These are phyloP conservation scores for Dexiosoma caninum DNA, from an alignment of 2,888 invertebrate genomes.

Conservation along the genomic window DNA sequence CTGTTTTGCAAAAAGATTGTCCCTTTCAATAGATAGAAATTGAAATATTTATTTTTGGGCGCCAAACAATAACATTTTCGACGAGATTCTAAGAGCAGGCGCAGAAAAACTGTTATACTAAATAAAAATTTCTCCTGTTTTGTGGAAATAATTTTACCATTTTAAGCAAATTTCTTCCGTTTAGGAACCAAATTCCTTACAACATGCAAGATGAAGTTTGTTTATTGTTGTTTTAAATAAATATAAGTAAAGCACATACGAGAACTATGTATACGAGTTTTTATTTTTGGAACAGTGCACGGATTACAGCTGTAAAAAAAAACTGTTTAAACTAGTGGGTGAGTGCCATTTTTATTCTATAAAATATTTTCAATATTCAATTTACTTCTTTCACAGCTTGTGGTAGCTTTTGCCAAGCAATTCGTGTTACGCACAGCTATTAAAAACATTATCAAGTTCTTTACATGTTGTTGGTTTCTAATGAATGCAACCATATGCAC, in stretches of 20 bases:
- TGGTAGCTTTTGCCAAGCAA: background rate
- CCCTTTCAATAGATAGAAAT: background rate
- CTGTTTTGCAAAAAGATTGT: background rate
- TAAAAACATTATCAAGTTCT: background rate
- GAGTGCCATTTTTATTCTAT: background rate
- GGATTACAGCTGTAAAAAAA: too few relatives aligned
- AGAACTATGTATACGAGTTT: background rate
- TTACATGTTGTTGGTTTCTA: background rate
- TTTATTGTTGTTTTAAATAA: too few relatives aligned
- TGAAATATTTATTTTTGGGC: slow-evolving; percentile 32
- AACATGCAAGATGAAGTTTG: background rate
- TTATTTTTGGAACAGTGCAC: background rate
- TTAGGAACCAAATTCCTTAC: background rate
- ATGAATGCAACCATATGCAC: background rate
- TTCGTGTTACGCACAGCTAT: background rate
- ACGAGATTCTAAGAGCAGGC: slow-evolving; percentile 32
- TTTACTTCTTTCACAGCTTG: background rate
- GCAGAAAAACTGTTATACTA: slow-evolving; percentile 50
- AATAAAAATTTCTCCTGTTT: background rate
- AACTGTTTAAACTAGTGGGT: too few relatives aligned
- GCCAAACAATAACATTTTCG: slow-evolving; percentile 52
- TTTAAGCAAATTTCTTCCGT: background rate
- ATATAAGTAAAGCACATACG: too few relatives aligned
- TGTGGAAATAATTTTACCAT: too few relatives aligned
- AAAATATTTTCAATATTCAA: background rate